Conservation (phyloP, 2,797 vertebrate genomes). For the Anguilla megastoma region DNA sequence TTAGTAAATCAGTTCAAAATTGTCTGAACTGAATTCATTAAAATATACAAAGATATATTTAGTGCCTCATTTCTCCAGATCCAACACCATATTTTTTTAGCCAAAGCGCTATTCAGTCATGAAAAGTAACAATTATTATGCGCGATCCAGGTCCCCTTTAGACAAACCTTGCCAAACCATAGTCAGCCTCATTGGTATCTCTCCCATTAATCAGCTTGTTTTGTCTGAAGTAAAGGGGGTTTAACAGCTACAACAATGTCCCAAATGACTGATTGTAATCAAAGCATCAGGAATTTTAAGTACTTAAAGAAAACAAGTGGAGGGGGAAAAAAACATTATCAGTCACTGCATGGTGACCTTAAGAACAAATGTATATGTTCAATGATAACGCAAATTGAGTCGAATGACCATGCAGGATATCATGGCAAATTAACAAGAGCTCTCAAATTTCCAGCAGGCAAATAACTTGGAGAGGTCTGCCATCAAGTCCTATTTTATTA, state of each 20-base stretch:
- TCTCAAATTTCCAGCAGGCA: neutral
- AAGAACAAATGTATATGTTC: neutral
- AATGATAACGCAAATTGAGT: conserved; percentile 51
- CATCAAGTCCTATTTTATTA: conserved; percentile 19
- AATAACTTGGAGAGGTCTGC: neutral
- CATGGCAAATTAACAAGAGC: conserved; percentile 27
- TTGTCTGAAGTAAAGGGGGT: conserved; percentile 60
- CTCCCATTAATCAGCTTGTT: conserved; percentile 60
- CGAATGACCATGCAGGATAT: conserved; percentile 60
- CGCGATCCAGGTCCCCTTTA: conserved; percentile 56
- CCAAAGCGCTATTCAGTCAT: conserved; percentile 57
- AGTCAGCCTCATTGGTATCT: conserved; percentile 10
- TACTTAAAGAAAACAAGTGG: conserved; percentile 66
- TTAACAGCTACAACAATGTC: conserved; percentile 40
- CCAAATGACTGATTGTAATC: conserved; percentile 38
- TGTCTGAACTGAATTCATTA: neutral
- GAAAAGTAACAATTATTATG: conserved; percentile 63
- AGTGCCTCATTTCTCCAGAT: conserved; percentile 33
- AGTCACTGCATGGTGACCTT: neutral
- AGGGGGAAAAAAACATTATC: conserved; percentile 2
- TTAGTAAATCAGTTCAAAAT: no score
- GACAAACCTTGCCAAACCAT: neutral
- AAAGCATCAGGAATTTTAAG: conserved; percentile 58
- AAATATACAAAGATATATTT: neutral
- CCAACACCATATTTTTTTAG: conserved; percentile 54